Evolutionary conservation across 2,888 invertebrate species (phyloP).

Genomic region (Lasioglossum figueresi): DNA sequence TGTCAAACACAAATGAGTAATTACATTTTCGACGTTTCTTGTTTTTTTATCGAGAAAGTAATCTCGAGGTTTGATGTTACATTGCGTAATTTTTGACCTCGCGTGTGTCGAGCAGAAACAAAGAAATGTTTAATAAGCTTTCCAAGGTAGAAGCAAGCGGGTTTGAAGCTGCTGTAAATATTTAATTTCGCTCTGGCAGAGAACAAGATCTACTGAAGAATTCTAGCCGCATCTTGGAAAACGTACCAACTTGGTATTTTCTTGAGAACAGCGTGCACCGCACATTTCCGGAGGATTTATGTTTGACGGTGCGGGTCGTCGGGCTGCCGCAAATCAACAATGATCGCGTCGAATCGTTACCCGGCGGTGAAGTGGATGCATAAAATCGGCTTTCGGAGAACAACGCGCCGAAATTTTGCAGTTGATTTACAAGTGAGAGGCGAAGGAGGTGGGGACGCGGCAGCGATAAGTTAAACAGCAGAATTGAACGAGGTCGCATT

Average conservation of each 20-base stretch:
- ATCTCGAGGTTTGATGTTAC: too few relatives aligned
- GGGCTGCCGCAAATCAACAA: neutral
- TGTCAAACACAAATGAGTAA: neutral
- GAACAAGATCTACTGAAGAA: neutral
- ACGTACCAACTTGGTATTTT: neutral
- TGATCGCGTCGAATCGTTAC: neutral
- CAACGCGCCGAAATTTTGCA: conserved; percentile 26
- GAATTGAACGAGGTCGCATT: conserved; percentile 43
- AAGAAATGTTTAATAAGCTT: neutral
- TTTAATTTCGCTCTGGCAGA: neutral
- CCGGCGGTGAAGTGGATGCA: too few relatives aligned
- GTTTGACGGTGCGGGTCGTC: conserved; percentile 6
- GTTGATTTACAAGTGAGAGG: conserved; percentile 19
- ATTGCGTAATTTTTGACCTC: too few relatives aligned
- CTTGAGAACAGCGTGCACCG: neutral
- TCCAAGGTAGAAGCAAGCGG: neutral
- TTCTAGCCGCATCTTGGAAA: neutral
- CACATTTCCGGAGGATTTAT: neutral
- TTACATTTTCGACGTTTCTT: neutral
- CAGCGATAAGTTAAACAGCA: conserved; percentile 43
- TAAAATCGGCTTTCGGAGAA: conserved; percentile 10
- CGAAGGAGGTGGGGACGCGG: neutral
- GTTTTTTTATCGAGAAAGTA: neutral
- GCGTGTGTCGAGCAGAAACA: neutral
- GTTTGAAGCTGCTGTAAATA: neutral